Evolutionary conservation across 2,797 vertebrate species (phyloP).

Genomic region (Ctenopoma kingsleyae): DNA sequence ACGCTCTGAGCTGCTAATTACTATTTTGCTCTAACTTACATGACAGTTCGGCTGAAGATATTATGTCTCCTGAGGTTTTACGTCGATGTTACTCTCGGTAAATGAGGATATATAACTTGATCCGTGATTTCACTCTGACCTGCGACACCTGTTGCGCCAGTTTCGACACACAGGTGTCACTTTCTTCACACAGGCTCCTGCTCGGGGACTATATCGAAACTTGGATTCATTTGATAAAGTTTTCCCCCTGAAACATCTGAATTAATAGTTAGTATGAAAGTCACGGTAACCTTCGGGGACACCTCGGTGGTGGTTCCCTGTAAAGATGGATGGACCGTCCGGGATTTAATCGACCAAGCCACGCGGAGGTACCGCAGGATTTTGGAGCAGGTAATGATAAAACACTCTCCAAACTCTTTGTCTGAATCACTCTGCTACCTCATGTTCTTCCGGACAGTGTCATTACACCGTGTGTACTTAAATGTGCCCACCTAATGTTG

Average conservation of each 20-base stretch:
- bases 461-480: fast-evolving
- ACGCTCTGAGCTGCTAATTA: neutral
- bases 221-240: neutral
- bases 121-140: slow-evolving; percentile 48
- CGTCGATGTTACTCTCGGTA: neutral
- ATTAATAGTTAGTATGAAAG: slow-evolving; percentile 85
- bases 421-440: no score
- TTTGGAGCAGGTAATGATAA: slow-evolving; percentile 87
- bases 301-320: slow-evolving; percentile 94
- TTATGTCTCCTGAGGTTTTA: neutral
- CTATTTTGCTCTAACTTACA: fast-evolving
- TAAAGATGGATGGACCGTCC: slow-evolving; percentile 88
- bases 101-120: neutral
- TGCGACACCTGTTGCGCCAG: slow-evolving; percentile 80
- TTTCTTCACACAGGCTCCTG: neutral
- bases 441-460: fast-evolving
- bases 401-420: neutral
- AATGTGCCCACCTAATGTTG: fast-evolving
- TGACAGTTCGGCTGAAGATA: neutral
- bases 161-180: slow-evolving; percentile 63
- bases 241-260: neutral
- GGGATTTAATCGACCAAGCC: slow-evolving; percentile 91
- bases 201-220: neutral
- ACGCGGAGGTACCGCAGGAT: slow-evolving; percentile 90
- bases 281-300: slow-evolving; percentile 91